Evolutionary conservation across 2,113 vertebrate species (phyloP), one percentile per base, ranked within the genome.

Genomic region (Fukomys damarensis): DNA sequence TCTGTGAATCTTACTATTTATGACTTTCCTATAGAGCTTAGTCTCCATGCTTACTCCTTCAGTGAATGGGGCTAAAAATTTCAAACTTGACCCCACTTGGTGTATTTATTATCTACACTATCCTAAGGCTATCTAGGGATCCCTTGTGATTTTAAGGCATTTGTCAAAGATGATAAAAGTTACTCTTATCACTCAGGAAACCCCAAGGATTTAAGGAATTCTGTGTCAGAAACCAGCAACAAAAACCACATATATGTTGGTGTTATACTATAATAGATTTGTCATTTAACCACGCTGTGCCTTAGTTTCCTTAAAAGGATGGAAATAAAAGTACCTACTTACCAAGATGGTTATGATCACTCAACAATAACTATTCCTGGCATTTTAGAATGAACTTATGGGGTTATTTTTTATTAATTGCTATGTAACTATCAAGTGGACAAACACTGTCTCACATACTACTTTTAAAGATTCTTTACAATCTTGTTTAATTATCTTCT

Each of bases 291-390:
- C 26, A 41, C 22, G 93, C 19, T 85, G 14, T 95, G 38, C 38
- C 17, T 95, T 86, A 91, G 22, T 92, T 94, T 95, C 22, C 56
- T 96, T 96, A 63, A 92, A 89, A 76, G 89, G 35, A 76, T 19
- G 6, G 6, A 83, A 89, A 87, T 79, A 7, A 59, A 85, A 92
- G 41, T 89, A 58, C 16, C 16, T 83, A 2, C 61, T 49, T 70
- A 70, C 13, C 30, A 85, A 7, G 32, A 30, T 70, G 26, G 10
- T 24, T 87, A 20, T 94, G 84, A 93, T 19, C 22, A 61, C 59
- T 94, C 41, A 76, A 0, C 84, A 7, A 88, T 16, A 83, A 89
- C 56, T 68, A 63, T 65, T 93, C 63, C 8, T 91, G 52, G 26
- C 13, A 89, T 94, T 95, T 97, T 89, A 66, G 4, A 94, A 63